These are phyloP conservation scores for Psilopogon haemacephalus DNA, from an alignment of 2,113 vertebrate species.

Conservation along the genomic window DNA sequence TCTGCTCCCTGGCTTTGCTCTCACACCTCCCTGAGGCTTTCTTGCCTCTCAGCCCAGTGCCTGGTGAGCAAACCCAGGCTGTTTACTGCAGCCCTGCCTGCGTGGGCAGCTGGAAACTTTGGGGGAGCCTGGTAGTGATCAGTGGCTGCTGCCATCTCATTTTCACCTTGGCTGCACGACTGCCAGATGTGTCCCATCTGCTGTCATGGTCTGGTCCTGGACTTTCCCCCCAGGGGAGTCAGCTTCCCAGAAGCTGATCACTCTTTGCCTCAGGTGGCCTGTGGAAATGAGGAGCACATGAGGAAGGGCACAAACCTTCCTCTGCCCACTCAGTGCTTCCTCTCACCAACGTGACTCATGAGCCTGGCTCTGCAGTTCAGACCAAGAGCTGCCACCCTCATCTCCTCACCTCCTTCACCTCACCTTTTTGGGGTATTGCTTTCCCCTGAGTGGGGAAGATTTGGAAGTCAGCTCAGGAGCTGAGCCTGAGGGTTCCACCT, in stretches of 20 bases:
- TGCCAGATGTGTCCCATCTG: neutral
- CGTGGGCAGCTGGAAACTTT: constrained; percentile 56
- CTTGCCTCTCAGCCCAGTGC: neutral
- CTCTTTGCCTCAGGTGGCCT: neutral
- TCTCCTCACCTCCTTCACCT: neutral
- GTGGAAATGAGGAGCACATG: neutral
- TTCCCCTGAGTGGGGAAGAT: accelerated
- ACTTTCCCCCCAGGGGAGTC: neutral
- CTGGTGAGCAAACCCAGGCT: neutral
- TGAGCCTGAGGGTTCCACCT: neutral
- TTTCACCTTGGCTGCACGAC: neutral
- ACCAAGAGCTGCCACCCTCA: neutral
- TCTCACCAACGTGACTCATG: neutral
- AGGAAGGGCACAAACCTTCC: accelerated
- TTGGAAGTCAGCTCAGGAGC: neutral
- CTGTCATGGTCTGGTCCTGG: neutral
- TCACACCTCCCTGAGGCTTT: neutral
- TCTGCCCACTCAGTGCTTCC: neutral
- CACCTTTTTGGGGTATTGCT: neutral
- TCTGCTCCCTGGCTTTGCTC: neutral
- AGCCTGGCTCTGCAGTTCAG: neutral
- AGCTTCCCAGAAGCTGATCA: neutral
- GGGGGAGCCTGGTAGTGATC: neutral
- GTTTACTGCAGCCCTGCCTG: neutral
- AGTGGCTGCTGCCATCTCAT: neutral